Base-by-base conservation (phyloP, 2,797 vertebrate species). In the Danionella dracula region DNA sequence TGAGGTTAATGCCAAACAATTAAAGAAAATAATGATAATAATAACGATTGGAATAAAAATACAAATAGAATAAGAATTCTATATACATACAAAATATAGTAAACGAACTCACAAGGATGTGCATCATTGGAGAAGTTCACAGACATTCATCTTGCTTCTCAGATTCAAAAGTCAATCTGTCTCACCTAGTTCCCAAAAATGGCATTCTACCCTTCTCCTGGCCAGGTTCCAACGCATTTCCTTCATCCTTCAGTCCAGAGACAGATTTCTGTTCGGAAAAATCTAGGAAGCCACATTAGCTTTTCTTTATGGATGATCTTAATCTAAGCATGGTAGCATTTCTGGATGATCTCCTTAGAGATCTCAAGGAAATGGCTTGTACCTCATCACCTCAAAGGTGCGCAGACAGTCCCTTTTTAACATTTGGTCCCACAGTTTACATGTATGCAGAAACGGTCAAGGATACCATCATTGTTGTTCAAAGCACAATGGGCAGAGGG, bases 61-160 rank as follows among this genome's bases (percentile, higher is more conserved):
- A 85, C 79, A 83, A 89, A 76, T 81, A 79, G 42, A 71, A 73
- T 81, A 82, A 79, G 69, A 79, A 82, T 81, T 86, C 81, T 89
- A 78, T 88, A 70, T 90, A 90, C 82, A 84, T 92, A 93, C 86
- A 95, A 95, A 95, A 95, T 93, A 94, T 85, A 93, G 88, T 89
- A 90, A 93, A 92, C 82, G 77, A 91, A 93, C 83, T 90, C 87
- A 84, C 79, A 85, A 82, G 74, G 79, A 85, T 82, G 76, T 80
- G 77, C 78, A 71, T 76, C 54, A 57, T 61, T 70, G 16, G 19
- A 37, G 68, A 77, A 20, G 66, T 20, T 37, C 58, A 60, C 51
- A 76, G 75, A 75, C 57, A 74, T 77, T 81, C 53, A 49, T 66
- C 48, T 62, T 54, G 45, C 59, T 62, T 55, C 68, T 61, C 60